These are phyloP conservation scores for Dyspetes luteomarginatus DNA, from an alignment of 2,888 invertebrate species.

Conservation along the genomic window DNA sequence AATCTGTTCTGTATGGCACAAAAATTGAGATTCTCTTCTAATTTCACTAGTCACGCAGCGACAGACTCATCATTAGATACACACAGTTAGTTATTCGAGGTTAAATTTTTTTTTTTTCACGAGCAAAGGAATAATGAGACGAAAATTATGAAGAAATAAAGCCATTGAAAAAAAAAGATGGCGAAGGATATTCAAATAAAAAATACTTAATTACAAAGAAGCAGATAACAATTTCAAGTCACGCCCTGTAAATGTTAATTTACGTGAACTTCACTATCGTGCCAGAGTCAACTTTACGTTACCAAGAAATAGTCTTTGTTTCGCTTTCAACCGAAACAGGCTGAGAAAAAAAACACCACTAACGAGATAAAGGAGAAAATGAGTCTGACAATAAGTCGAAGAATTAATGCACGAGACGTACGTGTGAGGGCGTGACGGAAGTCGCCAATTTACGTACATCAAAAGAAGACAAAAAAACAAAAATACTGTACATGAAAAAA, in stretches of 20 bases:
- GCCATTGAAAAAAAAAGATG: not conserved
- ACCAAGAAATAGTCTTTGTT: slow-evolving; percentile 43
- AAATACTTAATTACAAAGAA: slow-evolving; percentile 4
- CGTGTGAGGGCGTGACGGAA: slow-evolving; percentile 51
- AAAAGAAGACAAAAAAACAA: slow-evolving; percentile 46
- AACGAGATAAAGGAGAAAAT: slow-evolving; percentile 33
- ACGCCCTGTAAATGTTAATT: slow-evolving; percentile 33
- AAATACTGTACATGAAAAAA: slow-evolving; percentile 28
- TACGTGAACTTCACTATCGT: not conserved
- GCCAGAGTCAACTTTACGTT: slow-evolving; percentile 2
- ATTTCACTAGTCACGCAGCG: slow-evolving; percentile 12
- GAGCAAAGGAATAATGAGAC: no score
- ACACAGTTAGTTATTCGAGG: slow-evolving; percentile 24
- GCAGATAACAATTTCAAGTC: slow-evolving; percentile 18
- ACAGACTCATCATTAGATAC: slow-evolving; percentile 6
- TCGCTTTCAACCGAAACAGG: not conserved
- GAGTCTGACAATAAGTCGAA: slow-evolving; percentile 27
- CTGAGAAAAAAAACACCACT: not conserved
- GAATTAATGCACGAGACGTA: slow-evolving; percentile 43
- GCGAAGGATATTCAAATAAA: not conserved
- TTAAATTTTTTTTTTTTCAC: not conserved
- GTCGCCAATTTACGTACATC: slow-evolving; percentile 60
- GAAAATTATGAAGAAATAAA: not conserved
- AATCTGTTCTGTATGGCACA: no score
- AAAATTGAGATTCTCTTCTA: slow-evolving; percentile 33